Base-by-base conservation (phyloP, 1,140 invertebrate genomes). In the Pseudomyrmex sp. region DNA sequence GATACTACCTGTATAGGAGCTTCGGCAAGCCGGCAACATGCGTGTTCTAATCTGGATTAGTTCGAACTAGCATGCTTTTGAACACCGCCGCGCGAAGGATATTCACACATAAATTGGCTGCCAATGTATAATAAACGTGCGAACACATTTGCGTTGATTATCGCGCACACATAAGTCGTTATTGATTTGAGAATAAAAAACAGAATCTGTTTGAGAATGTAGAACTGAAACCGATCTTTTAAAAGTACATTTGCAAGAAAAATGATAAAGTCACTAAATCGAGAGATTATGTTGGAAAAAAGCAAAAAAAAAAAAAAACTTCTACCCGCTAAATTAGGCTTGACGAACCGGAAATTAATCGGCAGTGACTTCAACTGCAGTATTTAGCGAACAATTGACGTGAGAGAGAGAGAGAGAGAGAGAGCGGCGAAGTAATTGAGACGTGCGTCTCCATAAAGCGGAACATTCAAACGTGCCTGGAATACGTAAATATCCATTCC, bases 41-140 rank as follows among this genome's bases (percentile, higher is more conserved):
- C 76, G 44, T 75, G 84, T 63, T 75, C 88, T 90, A 90, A 90
- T 90, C 88, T 83, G 84, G 85, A 90, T 90, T 90, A 90, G 70
- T 62, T 61, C 86, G 58, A 54, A 66, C 85, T 80, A 68, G 86
- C 65, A 18, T 75, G 59, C 85, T 75, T 88, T 88, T 88, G 74
- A 80, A 76, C 68, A 59, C 63, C 26, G 50, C 48, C 54, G 44
- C 69, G 58, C 68, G 13, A 75, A 63, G 69, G 70, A 80, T 70
- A 70, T 50, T 59, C 54, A 26, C 8, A 20, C 56, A 72, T 20
- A 70, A 15, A 48, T 50, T 69, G 50, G 5, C 44, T 13, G 20
- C 20, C 12, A 13, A 69, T 13, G n/a, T 44, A 23, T 23, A 23
- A 23, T 23, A n/a, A 18, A 56, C 48, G 7, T n/a, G 5, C 48